phyloP scores from a whole-genome alignment of 2,888 invertebrate genomes.

The Tigriopus californicus region DNA sequence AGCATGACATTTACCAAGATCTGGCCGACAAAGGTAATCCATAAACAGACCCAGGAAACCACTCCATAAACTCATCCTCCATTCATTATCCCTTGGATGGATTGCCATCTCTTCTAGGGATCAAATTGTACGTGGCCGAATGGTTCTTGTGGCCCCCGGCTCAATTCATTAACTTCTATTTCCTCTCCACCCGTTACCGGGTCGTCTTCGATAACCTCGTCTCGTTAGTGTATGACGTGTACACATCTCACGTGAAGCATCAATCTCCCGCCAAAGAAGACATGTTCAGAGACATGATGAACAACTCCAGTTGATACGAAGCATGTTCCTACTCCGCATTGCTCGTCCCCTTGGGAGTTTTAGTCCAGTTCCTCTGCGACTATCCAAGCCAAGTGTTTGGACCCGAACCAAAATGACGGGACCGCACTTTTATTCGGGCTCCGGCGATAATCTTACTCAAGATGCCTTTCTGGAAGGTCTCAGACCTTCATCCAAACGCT shows the following conservation, averaged over 20 bases:
- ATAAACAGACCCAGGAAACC: not conserved
- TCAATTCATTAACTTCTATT: conserved; percentile 77
- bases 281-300: no score
- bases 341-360: no score
- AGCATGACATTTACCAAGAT: not conserved
- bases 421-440: not conserved
- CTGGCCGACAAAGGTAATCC: not conserved
- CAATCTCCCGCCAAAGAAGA: no score
- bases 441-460: not conserved
- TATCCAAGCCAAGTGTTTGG: not conserved
- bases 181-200: conserved; percentile 50
- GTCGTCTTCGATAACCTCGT: conserved; percentile 70
- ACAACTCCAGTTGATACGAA: no score
- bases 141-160: conserved; percentile 86
- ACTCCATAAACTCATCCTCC: not conserved
- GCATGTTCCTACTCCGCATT: no score
- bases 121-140: conserved; percentile 59
- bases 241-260: conserved; percentile 60
- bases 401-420: not conserved
- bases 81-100: not conserved
- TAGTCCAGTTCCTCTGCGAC: no score
- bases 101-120: conserved; percentile 22
- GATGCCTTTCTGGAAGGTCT: not conserved
- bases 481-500: not conserved
- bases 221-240: conserved; percentile 66